Evolutionary conservation across 92 coral and sea anemone genomes (phyloP).

Genomic region (Bergia sp.): DNA sequence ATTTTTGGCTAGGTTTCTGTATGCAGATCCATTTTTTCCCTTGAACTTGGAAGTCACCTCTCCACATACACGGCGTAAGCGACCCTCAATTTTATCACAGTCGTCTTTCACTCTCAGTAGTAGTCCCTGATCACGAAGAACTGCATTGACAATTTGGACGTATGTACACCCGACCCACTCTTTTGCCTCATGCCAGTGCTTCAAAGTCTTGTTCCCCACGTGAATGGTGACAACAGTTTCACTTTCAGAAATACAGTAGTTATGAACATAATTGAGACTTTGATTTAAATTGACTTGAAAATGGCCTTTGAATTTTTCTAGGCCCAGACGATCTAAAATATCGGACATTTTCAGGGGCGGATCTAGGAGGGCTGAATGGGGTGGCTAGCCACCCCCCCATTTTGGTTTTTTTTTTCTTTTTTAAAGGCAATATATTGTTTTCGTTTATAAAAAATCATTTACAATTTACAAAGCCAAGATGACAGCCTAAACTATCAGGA

Average conservation of each 20-base stretch:
- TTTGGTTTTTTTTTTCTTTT: too few relatives aligned
- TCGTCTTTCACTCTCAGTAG: constrained; percentile 35
- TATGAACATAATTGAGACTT: constrained; percentile 31
- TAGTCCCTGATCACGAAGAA: constrained; percentile 17
- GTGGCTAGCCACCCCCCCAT: too few relatives aligned
- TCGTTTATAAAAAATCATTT: too few relatives aligned
- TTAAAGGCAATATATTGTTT: too few relatives aligned
- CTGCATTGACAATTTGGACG: constrained; percentile 34
- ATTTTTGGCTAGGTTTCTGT: constrained; percentile 26
- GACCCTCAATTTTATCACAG: constrained; percentile 35
- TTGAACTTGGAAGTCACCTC: constrained; percentile 33
- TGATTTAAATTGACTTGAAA: constrained; percentile 7
- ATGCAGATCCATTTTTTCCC: constrained; percentile 45
- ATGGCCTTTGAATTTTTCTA: not conserved
- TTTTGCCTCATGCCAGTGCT: constrained; percentile 43
- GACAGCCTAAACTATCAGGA: too few relatives aligned
- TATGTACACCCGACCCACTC: constrained; percentile 32
- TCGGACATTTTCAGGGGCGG: constrained; percentile 23
- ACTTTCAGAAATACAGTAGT: constrained; percentile 19
- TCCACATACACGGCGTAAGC: constrained; percentile 39
- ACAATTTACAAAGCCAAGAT: too few relatives aligned
- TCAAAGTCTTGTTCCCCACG: constrained; percentile 28
- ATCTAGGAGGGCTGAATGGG: too few relatives aligned
- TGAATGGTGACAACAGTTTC: constrained; percentile 42
- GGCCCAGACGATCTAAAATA: constrained; percentile 10